phyloP scores from a whole-genome alignment of 2,113 vertebrate genomes.

The Malaclemys terrapin region DNA sequence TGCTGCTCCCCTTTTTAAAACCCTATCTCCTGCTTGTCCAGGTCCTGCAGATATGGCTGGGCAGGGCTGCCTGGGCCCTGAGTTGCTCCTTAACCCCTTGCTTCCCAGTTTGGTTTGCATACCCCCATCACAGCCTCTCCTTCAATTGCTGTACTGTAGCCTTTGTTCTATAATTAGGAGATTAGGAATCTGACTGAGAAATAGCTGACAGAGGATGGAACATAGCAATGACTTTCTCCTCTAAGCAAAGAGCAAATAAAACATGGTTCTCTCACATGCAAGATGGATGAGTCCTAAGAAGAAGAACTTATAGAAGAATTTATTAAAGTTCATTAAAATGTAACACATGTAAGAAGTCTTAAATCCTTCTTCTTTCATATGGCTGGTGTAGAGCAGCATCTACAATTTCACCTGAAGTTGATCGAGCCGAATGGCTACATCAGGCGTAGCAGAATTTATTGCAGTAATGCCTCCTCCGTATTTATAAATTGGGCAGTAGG shows the following conservation, averaged over 20 bases:
- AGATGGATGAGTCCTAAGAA: background rate
- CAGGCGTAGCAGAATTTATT: no score
- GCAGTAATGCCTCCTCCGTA: no score
- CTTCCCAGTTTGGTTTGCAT: background rate
- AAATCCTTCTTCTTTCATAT: no score
- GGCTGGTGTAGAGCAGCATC: no score
- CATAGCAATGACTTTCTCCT: background rate
- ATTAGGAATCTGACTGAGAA: background rate
- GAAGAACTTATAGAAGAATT: background rate
- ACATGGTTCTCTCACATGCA: background rate
- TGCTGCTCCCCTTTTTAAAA: no score
- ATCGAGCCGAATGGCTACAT: no score
- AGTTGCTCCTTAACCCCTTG: background rate
- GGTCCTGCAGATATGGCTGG: background rate
- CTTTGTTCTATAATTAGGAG: background rate
- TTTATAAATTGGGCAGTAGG: no score
- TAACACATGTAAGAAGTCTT: background rate
- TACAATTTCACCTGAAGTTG: no score
- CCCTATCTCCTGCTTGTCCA: background rate
- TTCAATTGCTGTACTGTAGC: background rate
- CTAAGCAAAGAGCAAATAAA: background rate
- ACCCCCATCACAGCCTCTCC: no score
- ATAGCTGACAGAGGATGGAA: background rate
- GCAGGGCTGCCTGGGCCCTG: background rate
- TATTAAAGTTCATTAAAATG: background rate